These are phyloP conservation scores for Melanotaenia trifasciata DNA, from an alignment of 2,797 vertebrate species.

Conservation along the genomic window DNA sequence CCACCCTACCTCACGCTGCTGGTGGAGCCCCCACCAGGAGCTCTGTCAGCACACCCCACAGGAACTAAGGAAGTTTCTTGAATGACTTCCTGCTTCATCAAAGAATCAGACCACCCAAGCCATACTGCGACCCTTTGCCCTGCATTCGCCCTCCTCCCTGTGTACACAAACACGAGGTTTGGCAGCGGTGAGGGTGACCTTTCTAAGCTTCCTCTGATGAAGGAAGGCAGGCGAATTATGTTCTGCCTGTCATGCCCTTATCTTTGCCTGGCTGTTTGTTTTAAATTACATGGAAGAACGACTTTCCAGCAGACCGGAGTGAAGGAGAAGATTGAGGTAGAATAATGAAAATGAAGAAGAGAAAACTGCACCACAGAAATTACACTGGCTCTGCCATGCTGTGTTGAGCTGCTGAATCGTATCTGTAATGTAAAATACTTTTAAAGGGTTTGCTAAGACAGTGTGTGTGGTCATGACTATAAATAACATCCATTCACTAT, in stretches of 20 bases:
- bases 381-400: conserved; percentile 43
- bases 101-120: conserved; percentile 59
- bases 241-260: conserved; percentile 73
- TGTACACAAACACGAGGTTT: conserved; percentile 57
- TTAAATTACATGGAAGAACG: conserved; percentile 76
- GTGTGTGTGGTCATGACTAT: conserved; percentile 45
- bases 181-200: conserved; percentile 70
- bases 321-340: conserved; percentile 60
- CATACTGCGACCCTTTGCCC: conserved; percentile 54
- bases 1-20: conserved; percentile 7
- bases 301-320: conserved; percentile 53
- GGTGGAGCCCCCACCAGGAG: conserved; percentile 7
- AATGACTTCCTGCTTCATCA: conserved; percentile 68
- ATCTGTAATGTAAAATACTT: conserved; percentile 66
- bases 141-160: conserved; percentile 12
- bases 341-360: conserved; percentile 70
- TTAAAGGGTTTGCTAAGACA: conserved; percentile 62
- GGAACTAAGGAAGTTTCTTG: conserved; percentile 47
- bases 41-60: conserved; percentile 29
- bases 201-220: conserved; percentile 69
- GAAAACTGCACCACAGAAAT: conserved; percentile 40
- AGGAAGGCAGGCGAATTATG: conserved; percentile 72
- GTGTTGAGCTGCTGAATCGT: conserved; percentile 53
- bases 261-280: conserved; percentile 78
- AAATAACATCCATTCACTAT: conserved; percentile 54